phyloP scores from a whole-genome alignment of 2,797 vertebrate genomes.

The Pangasius krempfi region DNA sequence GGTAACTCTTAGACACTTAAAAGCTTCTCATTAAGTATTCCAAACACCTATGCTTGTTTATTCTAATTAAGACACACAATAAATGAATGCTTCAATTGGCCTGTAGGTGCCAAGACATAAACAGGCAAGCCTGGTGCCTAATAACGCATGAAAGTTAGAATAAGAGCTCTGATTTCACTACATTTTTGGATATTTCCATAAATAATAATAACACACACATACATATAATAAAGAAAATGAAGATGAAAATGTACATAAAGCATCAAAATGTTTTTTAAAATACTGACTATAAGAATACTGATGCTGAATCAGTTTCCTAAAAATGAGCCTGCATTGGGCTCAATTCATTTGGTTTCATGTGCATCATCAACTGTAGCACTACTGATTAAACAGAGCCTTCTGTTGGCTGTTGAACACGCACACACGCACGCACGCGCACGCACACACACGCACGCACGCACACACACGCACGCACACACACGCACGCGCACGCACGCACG shows the following conservation, averaged over 20 bases:
- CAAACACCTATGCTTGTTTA: conserved; percentile 24
- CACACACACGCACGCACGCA: neutral
- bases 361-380: conserved; percentile 39
- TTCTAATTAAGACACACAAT: conserved; percentile 38
- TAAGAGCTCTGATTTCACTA: neutral
- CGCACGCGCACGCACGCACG: neutral
- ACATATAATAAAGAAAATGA: neutral
- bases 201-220: neutral
- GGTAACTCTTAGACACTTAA: conserved; percentile 22
- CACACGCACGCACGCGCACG: neutral
- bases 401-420: conserved; percentile 18
- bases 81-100: conserved; percentile 19
- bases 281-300: neutral
- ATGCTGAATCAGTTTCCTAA: neutral
- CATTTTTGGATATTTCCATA: neutral
- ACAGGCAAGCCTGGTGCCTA: neutral
- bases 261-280: neutral
- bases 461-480: neutral
- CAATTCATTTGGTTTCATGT: conserved; percentile 19
- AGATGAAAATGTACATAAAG: neutral
- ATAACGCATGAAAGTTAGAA: conserved; percentile 35
- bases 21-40: conserved; percentile 30
- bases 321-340: neutral
- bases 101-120: neutral
- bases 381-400: conserved; percentile 47